Evolutionary conservation across 2,113 vertebrate genomes (phyloP).

Genomic region (Narcine bancroftii): DNA sequence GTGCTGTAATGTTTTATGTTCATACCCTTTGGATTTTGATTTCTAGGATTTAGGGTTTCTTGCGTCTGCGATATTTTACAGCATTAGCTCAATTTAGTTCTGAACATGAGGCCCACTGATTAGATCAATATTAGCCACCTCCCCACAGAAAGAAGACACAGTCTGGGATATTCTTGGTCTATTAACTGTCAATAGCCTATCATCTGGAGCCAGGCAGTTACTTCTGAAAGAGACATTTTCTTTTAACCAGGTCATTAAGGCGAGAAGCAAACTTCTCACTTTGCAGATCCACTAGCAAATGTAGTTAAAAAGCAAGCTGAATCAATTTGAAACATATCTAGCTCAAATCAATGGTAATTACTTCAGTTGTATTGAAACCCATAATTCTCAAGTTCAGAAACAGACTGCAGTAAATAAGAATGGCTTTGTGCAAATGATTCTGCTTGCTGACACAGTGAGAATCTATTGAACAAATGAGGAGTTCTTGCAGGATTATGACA

Average conservation of each 20-base stretch:
- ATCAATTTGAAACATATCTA: slow-evolving; percentile 19
- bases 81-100: not conserved
- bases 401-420: not conserved
- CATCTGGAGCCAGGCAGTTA: not conserved
- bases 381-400: slow-evolving; percentile 11
- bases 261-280: not conserved
- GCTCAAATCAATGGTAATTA: slow-evolving; percentile 32
- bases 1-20: too few species aligned
- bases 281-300: not conserved
- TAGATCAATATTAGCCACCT: not conserved
- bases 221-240: not conserved
- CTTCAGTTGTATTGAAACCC: not conserved
- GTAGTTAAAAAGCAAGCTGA: not conserved
- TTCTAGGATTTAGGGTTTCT: too few species aligned
- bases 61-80: too few species aligned
- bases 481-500: not conserved
- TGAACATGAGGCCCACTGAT: too few species aligned
- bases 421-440: not conserved
- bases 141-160: not conserved
- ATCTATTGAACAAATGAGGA: not conserved
- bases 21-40: too few species aligned
- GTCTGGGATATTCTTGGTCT: not conserved
- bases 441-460: not conserved
- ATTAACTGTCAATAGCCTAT: not conserved
- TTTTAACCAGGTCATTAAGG: not conserved